Evolutionary conservation across 2,797 vertebrate species (phyloP).

Genomic region (Pteronotus mesoamericanus): DNA sequence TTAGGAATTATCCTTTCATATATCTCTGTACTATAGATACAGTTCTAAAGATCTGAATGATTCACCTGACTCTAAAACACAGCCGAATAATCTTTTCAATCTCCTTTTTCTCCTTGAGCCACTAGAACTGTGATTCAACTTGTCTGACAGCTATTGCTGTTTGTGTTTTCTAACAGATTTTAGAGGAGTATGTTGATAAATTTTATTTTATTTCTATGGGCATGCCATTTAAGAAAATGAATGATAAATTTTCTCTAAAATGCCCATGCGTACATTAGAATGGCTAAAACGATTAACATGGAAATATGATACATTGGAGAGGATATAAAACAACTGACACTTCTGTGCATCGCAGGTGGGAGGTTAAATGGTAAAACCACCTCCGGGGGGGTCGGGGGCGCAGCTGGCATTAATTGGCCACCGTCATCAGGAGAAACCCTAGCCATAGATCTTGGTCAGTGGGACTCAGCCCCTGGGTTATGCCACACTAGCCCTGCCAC

Average conservation of each 20-base stretch:
- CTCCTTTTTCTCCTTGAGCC: neutral
- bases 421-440: neutral
- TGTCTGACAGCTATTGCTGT: neutral
- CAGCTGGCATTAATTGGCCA: neutral
- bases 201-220: neutral
- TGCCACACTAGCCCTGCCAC: neutral
- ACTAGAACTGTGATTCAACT: neutral
- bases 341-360: neutral
- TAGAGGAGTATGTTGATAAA: neutral
- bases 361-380: neutral
- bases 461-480: neutral
- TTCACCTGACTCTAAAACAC: neutral
- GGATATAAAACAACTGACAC: neutral
- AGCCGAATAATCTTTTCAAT: neutral
- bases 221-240: neutral
- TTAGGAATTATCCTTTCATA: neutral
- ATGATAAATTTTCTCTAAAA: neutral
- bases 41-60: neutral
- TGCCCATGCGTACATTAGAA: neutral
- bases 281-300: neutral
- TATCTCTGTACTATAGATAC: neutral
- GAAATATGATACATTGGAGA: neutral
- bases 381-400: neutral
- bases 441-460: no score
- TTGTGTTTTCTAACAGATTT: neutral